Evolutionary conservation across 2,797 vertebrate species (phyloP).

Genomic region (Sebastolobus altivelis): DNA sequence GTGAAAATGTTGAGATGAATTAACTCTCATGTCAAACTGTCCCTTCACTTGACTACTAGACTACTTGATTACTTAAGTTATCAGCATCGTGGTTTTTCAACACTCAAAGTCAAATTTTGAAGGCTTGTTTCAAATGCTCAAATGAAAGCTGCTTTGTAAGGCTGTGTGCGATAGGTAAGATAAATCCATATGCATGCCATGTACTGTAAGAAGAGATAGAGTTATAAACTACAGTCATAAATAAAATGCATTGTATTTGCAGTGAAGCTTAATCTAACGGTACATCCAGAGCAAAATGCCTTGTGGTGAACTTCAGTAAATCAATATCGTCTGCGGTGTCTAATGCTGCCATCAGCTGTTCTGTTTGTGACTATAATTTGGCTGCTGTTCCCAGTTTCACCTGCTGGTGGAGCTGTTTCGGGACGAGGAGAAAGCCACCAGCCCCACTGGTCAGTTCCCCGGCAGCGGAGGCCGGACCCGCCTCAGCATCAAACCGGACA

Average conservation of each 20-base stretch:
- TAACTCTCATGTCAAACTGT: not conserved
- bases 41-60: not conserved
- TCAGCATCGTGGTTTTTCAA: not conserved
- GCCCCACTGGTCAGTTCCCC: slow-evolving; percentile 86
- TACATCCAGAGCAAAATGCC: not conserved
- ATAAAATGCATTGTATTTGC: not conserved
- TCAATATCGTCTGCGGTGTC: not conserved
- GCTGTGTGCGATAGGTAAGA: slow-evolving; percentile 29
- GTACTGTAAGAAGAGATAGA: not conserved
- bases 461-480: slow-evolving; percentile 88
- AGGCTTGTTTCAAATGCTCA: slow-evolving; percentile 13
- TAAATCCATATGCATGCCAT: slow-evolving; percentile 28
- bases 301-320: not conserved
- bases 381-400: slow-evolving; percentile 88
- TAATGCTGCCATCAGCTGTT: not conserved
- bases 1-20: not conserved
- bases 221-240: not conserved
- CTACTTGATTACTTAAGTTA: slow-evolving; percentile 4
- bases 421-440: slow-evolving; percentile 89
- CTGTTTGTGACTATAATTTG: slow-evolving; percentile 40
- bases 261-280: slow-evolving; percentile 5
- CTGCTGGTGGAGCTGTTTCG: slow-evolving; percentile 95
- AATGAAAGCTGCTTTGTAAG: slow-evolving; percentile 40
- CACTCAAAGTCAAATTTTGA: not conserved
- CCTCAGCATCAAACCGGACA: slow-evolving; percentile 89